phyloP scores from a whole-genome alignment of 2,113 vertebrate genomes.

The Phylloscopus whistleri region DNA sequence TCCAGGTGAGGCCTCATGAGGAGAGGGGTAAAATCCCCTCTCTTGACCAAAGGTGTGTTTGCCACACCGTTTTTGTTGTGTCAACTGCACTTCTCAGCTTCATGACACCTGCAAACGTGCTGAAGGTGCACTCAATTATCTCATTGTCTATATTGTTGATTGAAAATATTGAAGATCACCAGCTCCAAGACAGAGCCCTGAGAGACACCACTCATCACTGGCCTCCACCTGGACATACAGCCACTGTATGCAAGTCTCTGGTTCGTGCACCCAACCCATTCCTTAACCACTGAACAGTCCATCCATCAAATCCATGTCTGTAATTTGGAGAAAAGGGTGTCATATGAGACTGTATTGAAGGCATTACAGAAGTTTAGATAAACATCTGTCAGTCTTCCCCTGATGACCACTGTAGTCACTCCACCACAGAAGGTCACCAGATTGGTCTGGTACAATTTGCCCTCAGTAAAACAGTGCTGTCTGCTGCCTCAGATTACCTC shows the following conservation, averaged over 20 bases:
- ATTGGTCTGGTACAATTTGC: not conserved
- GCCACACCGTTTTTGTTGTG: not conserved
- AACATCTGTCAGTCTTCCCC: not conserved
- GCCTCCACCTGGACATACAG: not conserved
- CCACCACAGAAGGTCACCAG: not conserved
- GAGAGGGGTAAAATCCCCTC: not conserved
- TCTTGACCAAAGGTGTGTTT: not conserved
- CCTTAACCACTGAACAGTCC: not conserved
- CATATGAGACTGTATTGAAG: not conserved
- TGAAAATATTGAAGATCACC: not conserved
- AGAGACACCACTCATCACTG: not conserved
- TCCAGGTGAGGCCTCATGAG: not conserved
- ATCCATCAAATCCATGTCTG: not conserved
- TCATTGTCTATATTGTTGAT: not conserved
- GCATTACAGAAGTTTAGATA: not conserved
- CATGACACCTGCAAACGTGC: not conserved
- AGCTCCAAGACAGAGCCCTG: not conserved
- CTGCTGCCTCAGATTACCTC: not conserved
- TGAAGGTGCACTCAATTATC: not conserved
- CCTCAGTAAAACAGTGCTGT: not conserved
- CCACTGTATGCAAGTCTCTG: no score
- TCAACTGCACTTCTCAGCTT: not conserved
- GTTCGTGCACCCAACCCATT: rapidly evolving
- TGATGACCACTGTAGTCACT: not conserved
- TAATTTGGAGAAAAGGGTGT: not conserved